Evolutionary conservation across 2,797 vertebrate species (phyloP), one percentile per base, ranked within the genome.

Genomic region (Pseudocheirus occidentalis): DNA sequence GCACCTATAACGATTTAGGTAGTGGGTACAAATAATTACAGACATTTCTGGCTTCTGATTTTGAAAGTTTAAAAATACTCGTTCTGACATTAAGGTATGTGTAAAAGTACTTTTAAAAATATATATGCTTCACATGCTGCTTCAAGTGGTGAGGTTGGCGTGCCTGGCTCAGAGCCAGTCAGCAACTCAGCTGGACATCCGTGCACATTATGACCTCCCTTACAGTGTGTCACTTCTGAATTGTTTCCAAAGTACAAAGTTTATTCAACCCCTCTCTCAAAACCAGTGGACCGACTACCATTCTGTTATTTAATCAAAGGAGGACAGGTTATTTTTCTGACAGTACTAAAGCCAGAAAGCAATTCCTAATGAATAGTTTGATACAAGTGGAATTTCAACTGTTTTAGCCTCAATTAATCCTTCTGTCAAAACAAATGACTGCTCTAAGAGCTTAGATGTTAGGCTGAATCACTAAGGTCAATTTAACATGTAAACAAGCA

Each of bases 181-280:
- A 99, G 99, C 99, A 99, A 99, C 99, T 99, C 99, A 99, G 99
- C 99, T 99, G 99, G 99, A 99, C 99, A 99, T 99, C 99, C 98
- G 98, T 99, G 99, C 99, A 99, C 99, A 99, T 98, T 98, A 98
- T 99, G 98, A 98, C 99, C 98, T 98, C 98, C 99, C 99, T 99
- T 98, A 98, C 98, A 99, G 99, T 93, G 97, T 99, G 99, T 99
- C 99, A 99, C 99, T 99, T 99, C 98, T 98, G 98, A 99, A 99
- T 99, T 99, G 99, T 99, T 99, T 99, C 99, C 98, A 98, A 99
- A 99, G 99, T 99, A 99, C 98, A 99, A 99, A 99, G 99, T 99
- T 99, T 99, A 99, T 99, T 99, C 99, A 99, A 99, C 99, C 99
- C 99, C 99, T 99, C 99, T 99, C 98, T 99, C 98, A 98, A 99